Evolutionary conservation across 2,888 invertebrate species (phyloP), one percentile per base, ranked within the genome.

Genomic region (Heliothis peltigera): DNA sequence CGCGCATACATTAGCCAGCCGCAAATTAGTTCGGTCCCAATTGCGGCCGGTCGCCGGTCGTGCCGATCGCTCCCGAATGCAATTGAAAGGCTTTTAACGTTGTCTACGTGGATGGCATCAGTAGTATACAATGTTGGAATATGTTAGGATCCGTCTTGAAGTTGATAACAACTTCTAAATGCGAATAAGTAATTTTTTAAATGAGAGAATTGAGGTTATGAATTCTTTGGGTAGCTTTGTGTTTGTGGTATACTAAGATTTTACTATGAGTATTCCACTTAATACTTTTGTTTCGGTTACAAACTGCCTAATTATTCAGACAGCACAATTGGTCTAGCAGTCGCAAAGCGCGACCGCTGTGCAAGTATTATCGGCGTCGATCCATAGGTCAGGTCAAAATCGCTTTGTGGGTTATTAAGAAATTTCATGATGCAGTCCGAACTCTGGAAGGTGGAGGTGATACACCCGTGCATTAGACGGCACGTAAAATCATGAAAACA

Each of bases 21-120:
- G 17, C 69, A 80, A 80, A 80, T 75, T 65, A 75, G 52, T 22
- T 56, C 19, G 47, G 28, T 21, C 65, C 47, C 63, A 70, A 68
- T 68, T 61, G 47, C 43, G 57, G 59, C 18, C 52, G 52, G 2
- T 32, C 32, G 32, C 12, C 3, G 12, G 7, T 39, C 54, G 64
- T 49, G 42, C 56, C 58, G 48, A 69, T 63, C 56, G 61, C 49
- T 44, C 54, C 52, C 47, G 28, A 71, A 75, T 60, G 48, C 55
- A 66, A 75, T 71, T 60, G 58, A 55, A 75, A 64, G 49, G 61
- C 61, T 66, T 71, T 74, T 61, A 55, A 56, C 56, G 52, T 59
- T 47, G 47, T 63, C 51, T 46, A 64, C 43, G 35, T 59, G 62
- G 65, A 65, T 59, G 62, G 64, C 12, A 32, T 2, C 10, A 28